Percentiles rank a stretch among this genome's conserved stretches.
Conservation (phyloP, 2,888 invertebrate genomes). For the Zonitis immaculata region DNA sequence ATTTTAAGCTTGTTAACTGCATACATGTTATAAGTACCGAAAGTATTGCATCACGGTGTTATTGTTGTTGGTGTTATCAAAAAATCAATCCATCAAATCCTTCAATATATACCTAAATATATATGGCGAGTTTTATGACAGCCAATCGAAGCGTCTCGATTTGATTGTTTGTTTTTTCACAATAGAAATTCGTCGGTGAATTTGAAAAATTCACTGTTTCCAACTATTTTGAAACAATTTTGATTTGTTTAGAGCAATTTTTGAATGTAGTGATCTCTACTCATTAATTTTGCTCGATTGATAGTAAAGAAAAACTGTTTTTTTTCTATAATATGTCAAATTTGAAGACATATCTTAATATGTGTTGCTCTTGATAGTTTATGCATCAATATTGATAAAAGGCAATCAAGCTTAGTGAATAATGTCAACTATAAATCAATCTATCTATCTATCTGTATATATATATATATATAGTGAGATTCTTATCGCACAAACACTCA, state of each 20-base stretch:
- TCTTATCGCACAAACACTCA: constrained; percentile 19
- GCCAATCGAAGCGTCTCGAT: neutral
- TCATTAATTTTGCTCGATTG: no score
- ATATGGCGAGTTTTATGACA: neutral
- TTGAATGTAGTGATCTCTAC: no score
- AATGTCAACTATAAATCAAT: constrained; percentile 27
- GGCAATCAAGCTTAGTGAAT: constrained; percentile 25
- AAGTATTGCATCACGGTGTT: neutral
- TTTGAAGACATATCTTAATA: no score
- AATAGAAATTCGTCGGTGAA: no score
- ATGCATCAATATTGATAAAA: constrained; percentile 31
- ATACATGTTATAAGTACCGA: neutral
- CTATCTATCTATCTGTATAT: no score
- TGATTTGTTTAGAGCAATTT: no score
- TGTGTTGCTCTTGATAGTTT: constrained; percentile 17
- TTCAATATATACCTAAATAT: no score
- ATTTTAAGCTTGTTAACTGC: constrained; percentile 15
- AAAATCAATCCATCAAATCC: constrained; percentile 17
- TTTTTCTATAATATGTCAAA: no score
- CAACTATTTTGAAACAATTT: no score
- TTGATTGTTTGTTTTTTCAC: no score
- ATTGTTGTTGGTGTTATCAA: neutral
- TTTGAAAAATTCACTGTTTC: no score
- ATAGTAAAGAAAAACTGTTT: no score
- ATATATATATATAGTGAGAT: constrained; percentile 22